Base-by-base conservation (phyloP, 2,888 invertebrate species). In the Rhyacophila evoluta region DNA sequence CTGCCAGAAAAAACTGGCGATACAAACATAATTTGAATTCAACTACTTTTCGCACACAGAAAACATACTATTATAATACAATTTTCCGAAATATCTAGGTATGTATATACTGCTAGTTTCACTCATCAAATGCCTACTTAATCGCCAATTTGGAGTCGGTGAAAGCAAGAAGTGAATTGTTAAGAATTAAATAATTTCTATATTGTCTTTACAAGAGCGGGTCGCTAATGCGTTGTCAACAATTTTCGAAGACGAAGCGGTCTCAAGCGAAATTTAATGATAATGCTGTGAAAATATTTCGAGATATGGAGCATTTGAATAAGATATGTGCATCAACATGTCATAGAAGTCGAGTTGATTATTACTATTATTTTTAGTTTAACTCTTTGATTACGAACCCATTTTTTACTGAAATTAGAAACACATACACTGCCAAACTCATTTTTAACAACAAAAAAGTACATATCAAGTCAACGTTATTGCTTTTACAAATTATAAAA, bases 141-240 rank as follows among this genome's bases (percentile, higher is more conserved):
- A 73, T 68, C 72, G 11, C 25, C 71, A 76, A 69, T 36, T 71
- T 36, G 29, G 69, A 72, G 6, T 10, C 19, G 72, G 75, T 55
- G 76, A 76, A 76, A 76, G 76, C 72, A n/a, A 38, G 38, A 69
- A 71, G 71, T 71, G 71, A 71, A 71, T 36, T 71, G 36, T 37
- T 15, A 36, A 11, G 36, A 71, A 71, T 25, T 33, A 55, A 55
- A 55, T 55, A 55, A 55, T 55, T 55, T 55, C 55, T 55, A 55
- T 55, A 55, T 55, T 55, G 55, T 55, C 55, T 55, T 55, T 55
- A 2, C n/a, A 72, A 28, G 69, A 25, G 15, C 11, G 27, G 19
- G 68, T 36, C 79, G 75, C 76, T 79, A 79, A 79, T 79, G 79
- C 27, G 75, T 39, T 76, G 79, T 79, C 79, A 76, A 79, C 79